phyloP scores from a whole-genome alignment of 2,888 invertebrate genomes.

The Neoaliturus tenellus region DNA sequence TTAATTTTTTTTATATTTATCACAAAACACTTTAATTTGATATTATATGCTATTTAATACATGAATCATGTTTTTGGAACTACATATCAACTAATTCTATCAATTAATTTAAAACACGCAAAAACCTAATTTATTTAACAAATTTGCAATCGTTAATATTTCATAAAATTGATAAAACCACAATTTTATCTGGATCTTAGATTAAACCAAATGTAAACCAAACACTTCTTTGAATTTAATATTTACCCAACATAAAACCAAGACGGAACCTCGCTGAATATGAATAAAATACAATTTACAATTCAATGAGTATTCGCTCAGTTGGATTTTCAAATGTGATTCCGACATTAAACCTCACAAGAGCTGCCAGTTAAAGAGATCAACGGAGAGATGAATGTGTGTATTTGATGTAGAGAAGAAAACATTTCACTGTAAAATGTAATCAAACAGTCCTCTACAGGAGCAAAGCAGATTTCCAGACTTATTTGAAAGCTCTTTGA shows the following conservation, averaged over 20 bases:
- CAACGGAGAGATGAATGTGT: conserved; percentile 30
- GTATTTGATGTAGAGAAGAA: conserved; percentile 47
- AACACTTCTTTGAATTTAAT: neutral
- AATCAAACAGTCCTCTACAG: conserved; percentile 44
- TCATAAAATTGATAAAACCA: neutral
- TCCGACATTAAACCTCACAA: conserved; percentile 46
- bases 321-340: conserved; percentile 35
- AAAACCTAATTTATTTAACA: neutral
- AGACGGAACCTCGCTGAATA: neutral
- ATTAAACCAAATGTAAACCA: neutral
- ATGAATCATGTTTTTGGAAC: too few relatives aligned
- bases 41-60: too few relatives aligned
- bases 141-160: conserved; percentile 10
- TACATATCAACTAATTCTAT: too few relatives aligned
- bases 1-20: too few relatives aligned
- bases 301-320: conserved; percentile 32
- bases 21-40: too few relatives aligned
- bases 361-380: conserved; percentile 41
- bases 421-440: conserved; percentile 53
- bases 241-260: conserved; percentile 1
- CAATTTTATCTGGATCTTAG: too few relatives aligned
- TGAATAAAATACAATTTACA: conserved; percentile 33
- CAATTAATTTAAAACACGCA: neutral
- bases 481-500: conserved; percentile 52
- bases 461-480: conserved; percentile 49